These are phyloP conservation scores for Perccottus glenii DNA, from an alignment of 2,113 vertebrate genomes.

Conservation along the genomic window DNA sequence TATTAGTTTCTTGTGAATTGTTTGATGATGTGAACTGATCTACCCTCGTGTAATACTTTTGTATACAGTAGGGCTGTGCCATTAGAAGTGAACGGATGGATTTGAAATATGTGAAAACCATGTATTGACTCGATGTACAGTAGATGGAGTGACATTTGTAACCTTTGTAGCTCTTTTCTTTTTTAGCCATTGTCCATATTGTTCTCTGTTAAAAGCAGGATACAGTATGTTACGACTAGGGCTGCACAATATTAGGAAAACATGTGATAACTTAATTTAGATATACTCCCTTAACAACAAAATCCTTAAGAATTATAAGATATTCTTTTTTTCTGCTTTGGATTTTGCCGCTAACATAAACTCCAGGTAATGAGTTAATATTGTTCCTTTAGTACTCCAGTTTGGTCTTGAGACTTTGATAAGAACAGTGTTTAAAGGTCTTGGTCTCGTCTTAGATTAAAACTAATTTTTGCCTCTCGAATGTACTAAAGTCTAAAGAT, in stretches of 20 bases:
- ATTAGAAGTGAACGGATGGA: constrained; percentile 78
- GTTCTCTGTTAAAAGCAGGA: constrained; percentile 55
- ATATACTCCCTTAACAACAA: too few species aligned
- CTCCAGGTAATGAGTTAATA: too few species aligned
- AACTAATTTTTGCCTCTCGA: too few species aligned
- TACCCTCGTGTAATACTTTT: constrained; percentile 82
- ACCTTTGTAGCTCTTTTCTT: neutral
- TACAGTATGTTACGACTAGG: constrained; percentile 25
- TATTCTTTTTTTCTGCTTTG: too few species aligned
- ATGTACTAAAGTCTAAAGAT: too few species aligned
- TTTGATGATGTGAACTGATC: constrained; percentile 85
- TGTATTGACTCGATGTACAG: constrained; percentile 67
- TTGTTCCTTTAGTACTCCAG: too few species aligned
- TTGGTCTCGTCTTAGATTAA: too few species aligned
- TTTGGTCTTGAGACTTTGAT: too few species aligned
- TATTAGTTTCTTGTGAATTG: constrained; percentile 75
- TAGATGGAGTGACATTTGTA: constrained; percentile 60
- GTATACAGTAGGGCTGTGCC: constrained; percentile 87
- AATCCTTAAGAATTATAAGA: too few species aligned
- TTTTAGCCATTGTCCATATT: constrained; percentile 28
- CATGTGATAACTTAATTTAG: too few species aligned
- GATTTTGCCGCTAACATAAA: too few species aligned
- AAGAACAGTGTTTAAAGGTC: too few species aligned
- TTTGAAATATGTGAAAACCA: constrained; percentile 71
- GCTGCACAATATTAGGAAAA: neutral